phyloP scores from a whole-genome alignment of 2,797 vertebrate species.

The Amblyopsis hoosieri region DNA sequence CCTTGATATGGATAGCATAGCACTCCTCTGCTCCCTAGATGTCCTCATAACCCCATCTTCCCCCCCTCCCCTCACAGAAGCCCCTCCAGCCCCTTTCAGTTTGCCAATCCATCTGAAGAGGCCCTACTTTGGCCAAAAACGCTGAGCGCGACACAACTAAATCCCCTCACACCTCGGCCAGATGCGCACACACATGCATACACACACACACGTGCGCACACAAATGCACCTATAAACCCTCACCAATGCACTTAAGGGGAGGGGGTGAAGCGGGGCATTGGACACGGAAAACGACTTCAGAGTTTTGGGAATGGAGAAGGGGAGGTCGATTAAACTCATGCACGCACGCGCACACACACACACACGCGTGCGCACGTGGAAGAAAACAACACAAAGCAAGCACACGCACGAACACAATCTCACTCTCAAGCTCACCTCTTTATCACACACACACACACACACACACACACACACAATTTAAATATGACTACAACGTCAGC shows the following conservation, averaged over 20 bases:
- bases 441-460: no score
- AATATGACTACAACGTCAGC: no score
- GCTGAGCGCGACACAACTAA: constrained; percentile 65
- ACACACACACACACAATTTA: no score
- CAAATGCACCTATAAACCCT: constrained; percentile 8
- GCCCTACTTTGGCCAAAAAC: constrained; percentile 60
- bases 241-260: constrained; percentile 46
- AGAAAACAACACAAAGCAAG: not conserved
- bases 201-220: not conserved
- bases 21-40: not conserved
- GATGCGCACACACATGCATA: constrained; percentile 15
- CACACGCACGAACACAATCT: not conserved
- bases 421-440: no score
- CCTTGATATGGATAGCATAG: constrained; percentile 55
- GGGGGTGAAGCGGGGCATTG: constrained; percentile 17
- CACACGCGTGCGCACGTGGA: not conserved
- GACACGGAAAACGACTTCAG: constrained; percentile 51
- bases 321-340: constrained; percentile 39
- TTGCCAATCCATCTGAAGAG: constrained; percentile 63
- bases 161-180: constrained; percentile 52
- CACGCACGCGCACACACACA: not conserved
- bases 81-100: constrained; percentile 38
- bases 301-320: constrained; percentile 44
- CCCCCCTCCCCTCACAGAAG: not conserved
- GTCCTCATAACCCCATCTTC: not conserved